Evolutionary conservation across 2,113 vertebrate genomes (phyloP).

Genomic region (Lagopus muta): DNA sequence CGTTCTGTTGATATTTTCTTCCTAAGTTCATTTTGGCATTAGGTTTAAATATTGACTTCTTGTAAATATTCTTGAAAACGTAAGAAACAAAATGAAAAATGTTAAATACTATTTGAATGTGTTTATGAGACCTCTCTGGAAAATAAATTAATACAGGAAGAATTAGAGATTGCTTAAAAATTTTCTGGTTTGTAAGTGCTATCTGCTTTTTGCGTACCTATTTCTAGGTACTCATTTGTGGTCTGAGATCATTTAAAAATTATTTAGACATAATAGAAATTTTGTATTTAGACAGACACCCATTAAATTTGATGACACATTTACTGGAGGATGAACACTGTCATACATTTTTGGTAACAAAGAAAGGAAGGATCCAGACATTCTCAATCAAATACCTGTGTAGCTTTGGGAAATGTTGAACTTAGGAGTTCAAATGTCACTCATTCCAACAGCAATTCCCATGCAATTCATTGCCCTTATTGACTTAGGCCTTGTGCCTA

Average conservation of each 20-base stretch:
- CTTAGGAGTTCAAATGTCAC: neutral
- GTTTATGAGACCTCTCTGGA: neutral
- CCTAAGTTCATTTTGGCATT: neutral
- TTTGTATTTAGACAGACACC: neutral
- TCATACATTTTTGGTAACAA: neutral
- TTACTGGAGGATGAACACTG: neutral
- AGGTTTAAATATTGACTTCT: neutral
- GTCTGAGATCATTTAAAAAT: neutral
- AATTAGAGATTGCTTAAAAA: neutral
- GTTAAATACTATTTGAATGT: neutral
- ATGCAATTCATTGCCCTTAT: neutral
- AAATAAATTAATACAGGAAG: slow-evolving; percentile 12
- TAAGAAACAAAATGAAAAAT: neutral
- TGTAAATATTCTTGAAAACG: neutral
- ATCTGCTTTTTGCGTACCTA: neutral
- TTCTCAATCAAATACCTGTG: neutral
- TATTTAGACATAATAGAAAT: neutral
- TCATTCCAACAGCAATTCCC: neutral
- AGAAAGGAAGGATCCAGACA: neutral
- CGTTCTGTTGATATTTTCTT: neutral
- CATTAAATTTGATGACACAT: neutral
- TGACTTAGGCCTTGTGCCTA: neutral
- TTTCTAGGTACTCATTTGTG: neutral
- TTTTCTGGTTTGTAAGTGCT: neutral
- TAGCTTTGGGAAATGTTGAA: neutral